Evolutionary conservation across 2,797 vertebrate species (phyloP), one percentile per base, ranked within the genome.

Genomic region (Pitangus sulphuratus): DNA sequence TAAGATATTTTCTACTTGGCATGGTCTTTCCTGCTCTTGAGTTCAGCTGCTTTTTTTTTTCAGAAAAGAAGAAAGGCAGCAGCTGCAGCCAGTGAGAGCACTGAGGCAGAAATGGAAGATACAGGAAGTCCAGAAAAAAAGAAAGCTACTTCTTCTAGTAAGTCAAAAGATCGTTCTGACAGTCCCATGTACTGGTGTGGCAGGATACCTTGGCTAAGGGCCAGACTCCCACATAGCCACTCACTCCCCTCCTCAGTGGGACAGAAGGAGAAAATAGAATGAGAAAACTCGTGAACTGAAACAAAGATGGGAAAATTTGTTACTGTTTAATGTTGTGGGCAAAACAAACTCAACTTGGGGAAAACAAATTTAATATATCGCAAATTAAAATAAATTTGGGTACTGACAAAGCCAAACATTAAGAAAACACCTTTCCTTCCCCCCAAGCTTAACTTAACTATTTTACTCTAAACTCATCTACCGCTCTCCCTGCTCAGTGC

Each of bases 41-140:
- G 42, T 56, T 93, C 48, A 93, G 18, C 48, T 76, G 53, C 60
- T 9, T 30, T 14, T 62, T 33, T 69, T 31, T 16, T 48, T 30
- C 8, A 88, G 93, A 96, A 90, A 72, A 98, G 93, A 95, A 91
- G 98, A 79, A 98, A 97, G 85, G 69, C 90, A 74, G 87, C 85
- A 87, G 84, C 89, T 92, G 72, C 53, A 54, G 21, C 81, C 18
- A 95, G 50, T 84, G 96, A 95, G 77, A 94, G 42, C 48, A 8
- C 56, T 8, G 95, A 79, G 58, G 69, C 28, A 5, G 77, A 89
- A 62, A 58, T 28, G 15, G 98, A 98, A 83, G 96, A 95, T 31
- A 30, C 69, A 89, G 96, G 86, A 45, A 96, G 95, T 91, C 92
- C 95, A 26, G 44, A 56, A 16, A 65, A 79, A 44, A 97, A 83